Evolutionary conservation across 2,888 invertebrate species (phyloP), one percentile per base, ranked within the genome.

Genomic region (Drosophila heteroneura): DNA sequence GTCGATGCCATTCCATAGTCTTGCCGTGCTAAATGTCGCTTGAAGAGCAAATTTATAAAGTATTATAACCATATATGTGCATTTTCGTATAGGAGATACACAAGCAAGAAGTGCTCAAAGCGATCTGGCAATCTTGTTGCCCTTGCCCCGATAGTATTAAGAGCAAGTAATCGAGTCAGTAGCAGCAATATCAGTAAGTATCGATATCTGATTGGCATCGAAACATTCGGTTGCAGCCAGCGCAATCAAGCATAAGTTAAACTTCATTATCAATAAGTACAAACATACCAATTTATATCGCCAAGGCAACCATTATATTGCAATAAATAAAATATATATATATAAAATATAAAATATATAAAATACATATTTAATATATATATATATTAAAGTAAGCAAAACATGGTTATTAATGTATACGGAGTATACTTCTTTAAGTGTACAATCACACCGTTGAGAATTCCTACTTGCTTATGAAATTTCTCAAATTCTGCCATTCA

Each of bases 21-120:
- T 28, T 41, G 39, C 39, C 7, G 9, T 30, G 67, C 62, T 66
- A 59, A 84, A 79, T 82, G 76, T 64, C 53, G 7, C 47, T 65
- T 62, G 57, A 47, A 47, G 2, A 16, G 22, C 22, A 16, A 16
- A 26, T 26, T 4, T 16, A 26, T 26, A 47, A 26, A 47, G 1
- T 9, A 47, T 47, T 26, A 26, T 16, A 47, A 5, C 16, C 22
- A 47, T 9, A 47, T 47, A 26, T 16, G 47, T 3, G 9, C 2
- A 16, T 5, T n/a, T n/a, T n/a, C 37, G 16, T 7, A 3, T 10
- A 16, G 1, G 16, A 47, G 22, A 2, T 26, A 9, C 2, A 1
- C 2, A 26, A 9, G 2, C 47, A 26, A 26, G 16, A 47, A 9
- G 26, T 9, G 2, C 5, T 5, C 4, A 26, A 16, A 16, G 47